phyloP scores from a whole-genome alignment of 2,113 vertebrate species.

The Mobula birostris region DNA sequence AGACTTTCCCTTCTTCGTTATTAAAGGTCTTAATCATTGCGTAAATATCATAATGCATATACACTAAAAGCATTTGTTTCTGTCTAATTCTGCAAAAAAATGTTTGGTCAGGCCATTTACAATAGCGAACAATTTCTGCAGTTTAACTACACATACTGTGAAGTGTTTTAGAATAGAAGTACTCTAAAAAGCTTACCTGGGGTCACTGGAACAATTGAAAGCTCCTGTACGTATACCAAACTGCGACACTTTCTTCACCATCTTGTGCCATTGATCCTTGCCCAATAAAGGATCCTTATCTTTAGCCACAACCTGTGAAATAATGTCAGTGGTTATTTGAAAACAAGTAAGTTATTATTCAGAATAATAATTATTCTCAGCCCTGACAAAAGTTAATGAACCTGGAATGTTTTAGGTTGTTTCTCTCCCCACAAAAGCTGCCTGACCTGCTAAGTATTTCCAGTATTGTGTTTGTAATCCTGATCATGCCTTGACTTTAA shows the following conservation, averaged over 20 bases:
- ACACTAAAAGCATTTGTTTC: no score
- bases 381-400: no score
- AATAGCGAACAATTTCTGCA: background rate
- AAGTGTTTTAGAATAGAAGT: background rate
- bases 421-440: no score
- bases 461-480: no score
- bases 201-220: slow-evolving; percentile 92
- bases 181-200: slow-evolving; percentile 62
- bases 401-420: no score
- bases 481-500: no score
- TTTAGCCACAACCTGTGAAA: slow-evolving; percentile 78
- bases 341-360: background rate
- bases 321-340: slow-evolving; percentile 29
- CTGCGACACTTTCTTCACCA: slow-evolving; percentile 93
- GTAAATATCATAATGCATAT: no score
- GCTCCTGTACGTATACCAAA: slow-evolving; percentile 94
- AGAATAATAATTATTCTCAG: background rate
- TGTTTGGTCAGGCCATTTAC: background rate
- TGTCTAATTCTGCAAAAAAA: background rate
- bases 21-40: slow-evolving; percentile 20
- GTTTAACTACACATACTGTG: background rate
- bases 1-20: background rate
- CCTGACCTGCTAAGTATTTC: no score
- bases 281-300: slow-evolving; percentile 80
- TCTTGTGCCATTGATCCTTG: slow-evolving; percentile 85